Percentiles rank a stretch among this genome's conserved stretches.
Evolutionary conservation across 2,888 invertebrate species (phyloP).

Genomic region (Eupithecia exiguata): DNA sequence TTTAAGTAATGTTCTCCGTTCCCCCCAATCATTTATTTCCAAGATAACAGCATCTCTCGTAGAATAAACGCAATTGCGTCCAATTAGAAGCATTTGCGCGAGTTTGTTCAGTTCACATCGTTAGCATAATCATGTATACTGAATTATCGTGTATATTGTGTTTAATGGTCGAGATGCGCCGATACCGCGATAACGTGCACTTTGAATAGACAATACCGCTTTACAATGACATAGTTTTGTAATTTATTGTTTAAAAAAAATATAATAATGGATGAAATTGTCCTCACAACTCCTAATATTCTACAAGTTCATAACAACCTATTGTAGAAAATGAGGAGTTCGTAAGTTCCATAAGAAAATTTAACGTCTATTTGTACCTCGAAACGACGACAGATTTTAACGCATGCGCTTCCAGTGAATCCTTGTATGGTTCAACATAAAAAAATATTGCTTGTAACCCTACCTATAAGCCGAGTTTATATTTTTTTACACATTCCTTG

Average conservation of each 20-base stretch:
- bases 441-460: background rate
- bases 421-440: background rate
- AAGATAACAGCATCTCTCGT: constrained; percentile 68
- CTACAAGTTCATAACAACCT: no score
- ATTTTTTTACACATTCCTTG: background rate
- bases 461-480: background rate
- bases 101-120: constrained; percentile 69
- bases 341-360: background rate
- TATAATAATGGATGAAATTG: background rate
- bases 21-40: background rate
- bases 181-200: constrained; percentile 47
- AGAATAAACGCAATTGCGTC: constrained; percentile 69
- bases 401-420: background rate
- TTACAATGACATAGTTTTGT: constrained; percentile 43
- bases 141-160: constrained; percentile 28
- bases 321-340: background rate
- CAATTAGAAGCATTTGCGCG: constrained; percentile 71
- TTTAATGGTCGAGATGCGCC: constrained; percentile 47
- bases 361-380: background rate
- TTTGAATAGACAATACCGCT: constrained; percentile 49
- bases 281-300: no score
- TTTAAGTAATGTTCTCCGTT: background rate
- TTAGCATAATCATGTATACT: constrained; percentile 65
- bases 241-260: constrained; percentile 14
- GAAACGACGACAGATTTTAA: background rate